These are phyloP conservation scores for Xanthostigma xanthostigma DNA, from an alignment of 2,888 invertebrate species.

Conservation along the genomic window DNA sequence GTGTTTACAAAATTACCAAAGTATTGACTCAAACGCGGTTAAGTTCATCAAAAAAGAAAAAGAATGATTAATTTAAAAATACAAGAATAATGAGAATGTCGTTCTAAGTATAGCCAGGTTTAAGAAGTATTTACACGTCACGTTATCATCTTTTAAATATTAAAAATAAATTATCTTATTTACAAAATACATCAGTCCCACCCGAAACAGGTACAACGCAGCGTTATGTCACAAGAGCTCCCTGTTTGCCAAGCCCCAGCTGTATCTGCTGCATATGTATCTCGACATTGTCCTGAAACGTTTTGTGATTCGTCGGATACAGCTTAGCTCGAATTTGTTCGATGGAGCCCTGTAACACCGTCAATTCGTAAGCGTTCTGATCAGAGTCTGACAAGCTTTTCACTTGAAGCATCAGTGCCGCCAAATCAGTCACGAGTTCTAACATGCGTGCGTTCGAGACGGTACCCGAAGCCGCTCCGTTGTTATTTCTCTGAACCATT, in stretches of 20 bases:
- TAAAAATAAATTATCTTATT: too few relatives aligned
- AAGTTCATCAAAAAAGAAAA: not conserved
- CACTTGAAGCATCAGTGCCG: conserved; percentile 79
- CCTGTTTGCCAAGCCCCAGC: conserved; percentile 40
- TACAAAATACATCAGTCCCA: too few relatives aligned
- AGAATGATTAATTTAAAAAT: too few relatives aligned
- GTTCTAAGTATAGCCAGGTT: too few relatives aligned
- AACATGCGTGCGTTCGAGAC: conserved; percentile 44
- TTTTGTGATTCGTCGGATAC: conserved; percentile 54
- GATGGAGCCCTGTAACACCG: conserved; percentile 81
- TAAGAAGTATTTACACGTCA: too few relatives aligned
- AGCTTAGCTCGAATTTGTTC: conserved; percentile 73
- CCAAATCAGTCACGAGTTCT: conserved; percentile 71
- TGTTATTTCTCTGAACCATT: conserved; percentile 60
- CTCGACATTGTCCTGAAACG: conserved; percentile 80
- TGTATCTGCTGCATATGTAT: conserved; percentile 84
- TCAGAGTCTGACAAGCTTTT: conserved; percentile 65
- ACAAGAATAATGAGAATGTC: too few relatives aligned
- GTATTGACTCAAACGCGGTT: not conserved
- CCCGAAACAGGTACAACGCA: too few relatives aligned
- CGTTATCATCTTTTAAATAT: too few relatives aligned
- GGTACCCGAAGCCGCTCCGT: conserved; percentile 34
- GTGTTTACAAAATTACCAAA: not conserved
- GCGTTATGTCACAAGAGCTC: not conserved
- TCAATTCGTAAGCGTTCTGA: conserved; percentile 79